Conservation (phyloP, 2,888 invertebrate species). For the Lapara coniferarum region DNA sequence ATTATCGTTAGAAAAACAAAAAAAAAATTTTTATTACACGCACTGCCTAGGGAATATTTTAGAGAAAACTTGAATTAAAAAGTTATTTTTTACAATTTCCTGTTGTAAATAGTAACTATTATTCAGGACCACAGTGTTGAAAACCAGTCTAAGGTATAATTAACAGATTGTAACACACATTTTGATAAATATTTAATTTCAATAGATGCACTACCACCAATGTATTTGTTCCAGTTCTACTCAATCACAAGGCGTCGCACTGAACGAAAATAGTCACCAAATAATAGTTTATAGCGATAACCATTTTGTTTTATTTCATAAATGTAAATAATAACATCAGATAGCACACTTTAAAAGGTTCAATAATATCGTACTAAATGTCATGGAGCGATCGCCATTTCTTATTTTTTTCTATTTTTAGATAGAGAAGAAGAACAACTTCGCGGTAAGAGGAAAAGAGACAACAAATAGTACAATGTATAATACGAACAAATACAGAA, state of each 20-base stretch:
- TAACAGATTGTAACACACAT: neutral
- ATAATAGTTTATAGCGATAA: constrained; percentile 34
- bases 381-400: constrained; percentile 74
- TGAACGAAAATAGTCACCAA: constrained; percentile 26
- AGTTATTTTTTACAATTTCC: too few relatives aligned
- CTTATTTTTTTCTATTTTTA: constrained; percentile 50
- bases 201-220: constrained; percentile 2
- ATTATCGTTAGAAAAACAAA: too few relatives aligned
- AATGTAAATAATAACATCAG: constrained; percentile 48
- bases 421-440: constrained; percentile 21
- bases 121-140: neutral
- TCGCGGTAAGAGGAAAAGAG: constrained; percentile 43
- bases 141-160: neutral
- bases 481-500: constrained; percentile 50
- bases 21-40: neutral
- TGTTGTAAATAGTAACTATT: neutral
- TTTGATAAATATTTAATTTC: constrained; percentile 8
- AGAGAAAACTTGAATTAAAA: constrained; percentile 7
- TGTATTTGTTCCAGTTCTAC: neutral
- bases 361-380: constrained; percentile 61
- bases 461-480: constrained; percentile 39
- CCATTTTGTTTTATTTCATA: constrained; percentile 64
- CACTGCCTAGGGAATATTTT: neutral
- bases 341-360: constrained; percentile 56
- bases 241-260: constrained; percentile 1